phyloP scores from a whole-genome alignment of 23 tunicate species.

The Oikopleura dioica region DNA sequence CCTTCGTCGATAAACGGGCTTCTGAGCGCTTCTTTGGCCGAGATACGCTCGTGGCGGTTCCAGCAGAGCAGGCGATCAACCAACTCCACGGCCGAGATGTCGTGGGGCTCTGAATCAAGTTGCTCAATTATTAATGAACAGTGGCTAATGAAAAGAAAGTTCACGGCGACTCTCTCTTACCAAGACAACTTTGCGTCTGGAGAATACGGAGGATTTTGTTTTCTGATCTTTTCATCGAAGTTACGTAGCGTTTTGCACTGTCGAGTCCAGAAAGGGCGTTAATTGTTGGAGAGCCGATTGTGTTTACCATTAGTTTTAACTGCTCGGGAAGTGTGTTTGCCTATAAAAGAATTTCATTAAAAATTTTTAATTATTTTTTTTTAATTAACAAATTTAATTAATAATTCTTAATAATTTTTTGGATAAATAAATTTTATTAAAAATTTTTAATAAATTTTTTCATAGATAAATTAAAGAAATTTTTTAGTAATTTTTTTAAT shows the following conservation, averaged over 20 bases:
- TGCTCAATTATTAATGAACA: too few relatives aligned
- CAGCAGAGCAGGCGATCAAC: neutral
- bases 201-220: too few relatives aligned
- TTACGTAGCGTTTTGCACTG: neutral
- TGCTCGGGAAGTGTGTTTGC: neutral
- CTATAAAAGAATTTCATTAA: too few relatives aligned
- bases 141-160: too few relatives aligned
- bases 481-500: too few relatives aligned
- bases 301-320: neutral
- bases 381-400: too few relatives aligned
- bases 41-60: constrained; percentile 8
- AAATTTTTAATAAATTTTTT: neutral
- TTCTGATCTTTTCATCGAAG: too few relatives aligned
- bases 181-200: too few relatives aligned
- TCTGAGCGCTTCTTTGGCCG: constrained; percentile 37
- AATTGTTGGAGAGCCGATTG: neutral
- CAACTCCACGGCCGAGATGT: neutral
- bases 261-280: neutral
- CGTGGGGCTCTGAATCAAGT: too few relatives aligned
- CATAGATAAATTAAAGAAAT: neutral
- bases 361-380: too few relatives aligned
- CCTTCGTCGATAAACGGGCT: constrained; percentile 43
- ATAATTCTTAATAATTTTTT: too few relatives aligned
- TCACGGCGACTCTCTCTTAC: too few relatives aligned
- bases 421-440: neutral